Evolutionary conservation across 2,113 vertebrate genomes (phyloP).

Genomic region (Hystrix brachyura): DNA sequence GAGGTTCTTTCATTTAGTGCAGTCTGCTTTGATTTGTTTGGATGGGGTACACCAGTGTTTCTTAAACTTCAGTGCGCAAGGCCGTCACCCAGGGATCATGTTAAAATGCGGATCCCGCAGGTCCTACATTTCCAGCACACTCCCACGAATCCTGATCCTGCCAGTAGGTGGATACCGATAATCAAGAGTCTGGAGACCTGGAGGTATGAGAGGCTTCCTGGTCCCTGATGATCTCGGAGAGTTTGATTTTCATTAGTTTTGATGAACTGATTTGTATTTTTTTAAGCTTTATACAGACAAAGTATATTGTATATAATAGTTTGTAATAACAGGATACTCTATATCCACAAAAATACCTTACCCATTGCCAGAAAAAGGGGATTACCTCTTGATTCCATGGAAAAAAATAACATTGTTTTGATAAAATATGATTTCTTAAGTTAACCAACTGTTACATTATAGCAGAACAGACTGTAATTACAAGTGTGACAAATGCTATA

Average conservation of each 20-base stretch:
- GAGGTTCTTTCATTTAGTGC: neutral
- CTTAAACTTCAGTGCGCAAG: neutral
- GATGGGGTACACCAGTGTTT: neutral
- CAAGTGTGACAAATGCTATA: neutral
- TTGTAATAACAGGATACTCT: neutral
- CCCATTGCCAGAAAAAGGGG: conserved; percentile 41
- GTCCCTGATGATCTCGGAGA: neutral
- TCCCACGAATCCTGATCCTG: neutral
- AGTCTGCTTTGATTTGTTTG: neutral
- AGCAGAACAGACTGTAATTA: neutral
- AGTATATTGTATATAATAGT: neutral
- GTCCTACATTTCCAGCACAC: neutral
- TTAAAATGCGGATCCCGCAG: neutral
- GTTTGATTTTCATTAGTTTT: neutral
- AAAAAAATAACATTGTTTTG: neutral
- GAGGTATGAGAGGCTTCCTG: neutral
- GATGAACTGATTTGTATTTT: neutral
- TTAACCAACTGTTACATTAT: neutral
- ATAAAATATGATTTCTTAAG: neutral
- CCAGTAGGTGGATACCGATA: neutral
- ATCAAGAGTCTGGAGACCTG: neutral
- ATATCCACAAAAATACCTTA: neutral
- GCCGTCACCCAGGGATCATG: neutral
- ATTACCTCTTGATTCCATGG: neutral
- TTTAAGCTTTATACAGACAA: neutral